phyloP scores from a whole-genome alignment of 1,140 invertebrate genomes.

The Bombus terrestris region DNA sequence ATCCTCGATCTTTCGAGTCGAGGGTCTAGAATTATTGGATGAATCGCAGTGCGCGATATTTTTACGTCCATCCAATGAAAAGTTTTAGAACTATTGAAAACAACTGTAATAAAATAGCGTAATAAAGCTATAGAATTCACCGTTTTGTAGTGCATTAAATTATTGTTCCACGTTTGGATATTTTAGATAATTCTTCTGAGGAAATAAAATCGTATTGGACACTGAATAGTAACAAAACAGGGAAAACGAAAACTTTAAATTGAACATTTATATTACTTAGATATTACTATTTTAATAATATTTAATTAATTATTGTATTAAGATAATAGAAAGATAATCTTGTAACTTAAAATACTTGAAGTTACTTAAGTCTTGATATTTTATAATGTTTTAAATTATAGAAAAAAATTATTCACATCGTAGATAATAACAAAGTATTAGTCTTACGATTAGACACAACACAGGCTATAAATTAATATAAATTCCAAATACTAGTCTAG shows the following conservation, averaged over 20 bases:
- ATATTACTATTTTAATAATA: no score
- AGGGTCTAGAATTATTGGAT: neutral
- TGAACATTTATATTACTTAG: neutral
- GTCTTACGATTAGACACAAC: no score
- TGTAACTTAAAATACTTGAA: neutral
- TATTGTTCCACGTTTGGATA: neutral
- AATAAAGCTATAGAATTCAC: neutral
- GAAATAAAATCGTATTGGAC: neutral
- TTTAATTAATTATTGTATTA: neutral
- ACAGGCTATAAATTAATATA: neutral
- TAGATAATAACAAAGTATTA: neutral
- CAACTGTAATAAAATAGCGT: neutral
- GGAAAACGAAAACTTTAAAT: neutral
- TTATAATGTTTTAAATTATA: neutral
- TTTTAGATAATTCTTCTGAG: no score
- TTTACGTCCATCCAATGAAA: neutral
- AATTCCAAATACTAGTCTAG: neutral
- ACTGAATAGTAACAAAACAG: neutral
- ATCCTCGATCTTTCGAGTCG: neutral
- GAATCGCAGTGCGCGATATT: neutral
- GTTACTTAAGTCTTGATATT: neutral
- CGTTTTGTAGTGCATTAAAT: no score
- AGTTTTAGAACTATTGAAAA: neutral
- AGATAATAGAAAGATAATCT: neutral
- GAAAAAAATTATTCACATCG: neutral